phyloP scores from a whole-genome alignment of 1,140 invertebrate genomes.

The Pseudomyrmex dendroicus region DNA sequence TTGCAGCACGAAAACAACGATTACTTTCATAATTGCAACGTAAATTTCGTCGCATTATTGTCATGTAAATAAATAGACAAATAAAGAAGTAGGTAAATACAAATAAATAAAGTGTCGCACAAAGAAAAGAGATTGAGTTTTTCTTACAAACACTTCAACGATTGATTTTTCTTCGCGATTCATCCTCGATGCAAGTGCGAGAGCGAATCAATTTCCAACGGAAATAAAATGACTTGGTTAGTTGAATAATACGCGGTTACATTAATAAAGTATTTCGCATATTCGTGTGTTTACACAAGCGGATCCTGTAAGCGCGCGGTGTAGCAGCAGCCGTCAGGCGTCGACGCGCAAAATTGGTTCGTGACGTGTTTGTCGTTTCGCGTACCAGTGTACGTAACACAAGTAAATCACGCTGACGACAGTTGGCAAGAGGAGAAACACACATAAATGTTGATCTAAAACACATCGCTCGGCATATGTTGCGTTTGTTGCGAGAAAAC shows the following conservation, averaged over 20 bases:
- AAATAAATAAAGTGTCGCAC: no score
- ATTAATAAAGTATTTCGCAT: constrained; percentile 62
- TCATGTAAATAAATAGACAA: neutral
- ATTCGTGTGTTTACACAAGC: constrained; percentile 65
- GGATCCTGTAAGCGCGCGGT: constrained; percentile 68
- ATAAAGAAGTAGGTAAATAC: no score
- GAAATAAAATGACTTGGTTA: constrained; percentile 55
- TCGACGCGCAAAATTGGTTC: constrained; percentile 70
- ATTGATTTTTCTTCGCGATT: constrained; percentile 21
- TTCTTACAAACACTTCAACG: no score
- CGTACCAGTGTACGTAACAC: constrained; percentile 29
- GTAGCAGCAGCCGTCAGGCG: constrained; percentile 68
- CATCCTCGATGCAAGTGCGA: neutral
- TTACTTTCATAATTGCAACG: neutral
- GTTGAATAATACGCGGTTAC: constrained; percentile 57
- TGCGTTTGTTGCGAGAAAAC: constrained; percentile 3
- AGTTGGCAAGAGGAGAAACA: constrained; percentile 32
- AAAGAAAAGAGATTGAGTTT: no score
- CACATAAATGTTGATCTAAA: constrained; percentile 57
- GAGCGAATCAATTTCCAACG: constrained; percentile 1
- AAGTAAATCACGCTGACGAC: constrained; percentile 61
- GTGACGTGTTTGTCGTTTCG: constrained; percentile 72
- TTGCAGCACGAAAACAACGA: neutral
- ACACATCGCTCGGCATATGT: constrained; percentile 13
- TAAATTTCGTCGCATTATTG: neutral